Evolutionary conservation across 2,797 vertebrate genomes (phyloP).

Genomic region (Euthynnus affinis): DNA sequence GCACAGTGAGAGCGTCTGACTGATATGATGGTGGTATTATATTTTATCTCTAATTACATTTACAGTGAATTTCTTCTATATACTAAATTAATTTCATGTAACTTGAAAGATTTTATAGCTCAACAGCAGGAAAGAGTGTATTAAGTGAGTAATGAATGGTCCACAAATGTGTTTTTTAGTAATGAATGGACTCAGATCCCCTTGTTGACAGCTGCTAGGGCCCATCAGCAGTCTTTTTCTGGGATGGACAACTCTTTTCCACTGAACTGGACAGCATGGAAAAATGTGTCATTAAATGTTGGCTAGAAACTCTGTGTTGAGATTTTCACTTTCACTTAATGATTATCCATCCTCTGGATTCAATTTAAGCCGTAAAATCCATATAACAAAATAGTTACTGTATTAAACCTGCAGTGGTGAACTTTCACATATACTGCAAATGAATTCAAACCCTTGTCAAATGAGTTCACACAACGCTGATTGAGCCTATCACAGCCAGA

Average conservation of each 20-base stretch:
- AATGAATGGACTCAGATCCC: constrained; percentile 34
- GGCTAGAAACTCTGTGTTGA: background rate
- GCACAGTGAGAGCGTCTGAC: background rate
- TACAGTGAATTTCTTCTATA: background rate
- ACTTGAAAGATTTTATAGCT: background rate
- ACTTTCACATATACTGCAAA: too few species aligned
- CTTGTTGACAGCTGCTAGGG: constrained; percentile 57
- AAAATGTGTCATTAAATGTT: constrained; percentile 22
- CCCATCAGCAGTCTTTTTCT: constrained; percentile 33
- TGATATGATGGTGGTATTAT: background rate
- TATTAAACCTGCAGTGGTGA: background rate
- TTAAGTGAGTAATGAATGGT: constrained; percentile 4
- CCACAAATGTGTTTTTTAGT: constrained; percentile 14
- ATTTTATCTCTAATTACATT: background rate
- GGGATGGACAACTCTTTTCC: constrained; percentile 37
- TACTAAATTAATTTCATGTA: background rate
- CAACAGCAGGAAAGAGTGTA: constrained; percentile 6
- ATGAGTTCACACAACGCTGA: too few species aligned
- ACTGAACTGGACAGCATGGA: background rate
- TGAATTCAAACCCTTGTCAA: too few species aligned
- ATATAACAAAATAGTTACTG: background rate
- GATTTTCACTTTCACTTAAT: background rate
- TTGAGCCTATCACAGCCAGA: too few species aligned
- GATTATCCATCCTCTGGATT: background rate
- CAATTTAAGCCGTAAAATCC: background rate